phyloP scores from a whole-genome alignment of 2,888 invertebrate species.

The Apomyelois bistriatella region DNA sequence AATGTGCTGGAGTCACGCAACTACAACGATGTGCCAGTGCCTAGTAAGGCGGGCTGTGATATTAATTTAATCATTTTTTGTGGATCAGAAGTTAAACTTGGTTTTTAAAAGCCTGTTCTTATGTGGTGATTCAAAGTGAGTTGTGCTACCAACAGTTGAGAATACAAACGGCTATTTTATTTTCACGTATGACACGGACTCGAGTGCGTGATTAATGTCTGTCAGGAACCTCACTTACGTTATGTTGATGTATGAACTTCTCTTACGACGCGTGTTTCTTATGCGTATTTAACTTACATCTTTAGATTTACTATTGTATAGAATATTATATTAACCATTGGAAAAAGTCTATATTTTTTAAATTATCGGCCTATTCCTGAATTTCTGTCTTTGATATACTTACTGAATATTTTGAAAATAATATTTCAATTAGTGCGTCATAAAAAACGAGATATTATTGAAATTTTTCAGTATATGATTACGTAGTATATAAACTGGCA shows the following conservation, averaged over 20 bases:
- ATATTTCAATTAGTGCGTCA: no score
- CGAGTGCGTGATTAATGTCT: slow-evolving; percentile 36
- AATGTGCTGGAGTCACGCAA: slow-evolving; percentile 32
- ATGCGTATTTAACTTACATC: no score
- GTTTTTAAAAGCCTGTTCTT: not conserved
- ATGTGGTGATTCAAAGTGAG: not conserved
- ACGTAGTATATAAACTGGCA: no score
- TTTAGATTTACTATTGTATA: no score
- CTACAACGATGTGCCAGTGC: slow-evolving; percentile 18
- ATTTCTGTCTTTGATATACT: no score
- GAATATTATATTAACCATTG: no score
- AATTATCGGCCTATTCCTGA: no score
- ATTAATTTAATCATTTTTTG: not conserved
- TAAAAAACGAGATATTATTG: no score
- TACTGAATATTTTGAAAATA: no score
- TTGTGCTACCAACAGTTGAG: no score
- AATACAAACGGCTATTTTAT: slow-evolving; percentile 19
- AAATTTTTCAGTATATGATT: no score
- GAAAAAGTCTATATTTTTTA: no score
- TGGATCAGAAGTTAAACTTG: not conserved
- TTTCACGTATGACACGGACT: slow-evolving; percentile 20
- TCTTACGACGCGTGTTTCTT: not conserved
- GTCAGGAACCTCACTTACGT: slow-evolving; percentile 22
- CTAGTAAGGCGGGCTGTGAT: not conserved
- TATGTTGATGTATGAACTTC: slow-evolving; percentile 4